A percentile compares a stretch with the other conserved stretches of the same genome.
phyloP scores from a whole-genome alignment of 2,888 invertebrate genomes.

The Phortica okadai region DNA sequence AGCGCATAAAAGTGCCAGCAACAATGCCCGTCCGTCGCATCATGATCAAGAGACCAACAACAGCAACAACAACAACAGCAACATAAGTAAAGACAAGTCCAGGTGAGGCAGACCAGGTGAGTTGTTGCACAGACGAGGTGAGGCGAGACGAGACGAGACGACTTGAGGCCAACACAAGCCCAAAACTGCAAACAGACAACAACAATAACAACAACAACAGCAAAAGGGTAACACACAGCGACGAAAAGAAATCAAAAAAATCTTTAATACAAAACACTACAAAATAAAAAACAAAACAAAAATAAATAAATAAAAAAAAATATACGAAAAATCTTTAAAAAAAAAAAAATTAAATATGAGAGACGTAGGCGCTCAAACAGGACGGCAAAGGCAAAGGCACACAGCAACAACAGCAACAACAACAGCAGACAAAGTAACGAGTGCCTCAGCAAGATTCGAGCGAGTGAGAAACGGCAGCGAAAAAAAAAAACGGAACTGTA shows the following conservation, averaged over 20 bases:
- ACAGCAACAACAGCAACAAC: background rate
- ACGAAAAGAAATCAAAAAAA: background rate
- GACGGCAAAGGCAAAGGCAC: background rate
- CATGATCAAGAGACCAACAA: background rate
- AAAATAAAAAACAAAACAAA: background rate
- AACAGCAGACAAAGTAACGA: background rate
- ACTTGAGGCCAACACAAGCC: slow-evolving; percentile 7
- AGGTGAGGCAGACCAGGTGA: background rate
- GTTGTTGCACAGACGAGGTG: background rate
- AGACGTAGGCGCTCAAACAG: background rate
- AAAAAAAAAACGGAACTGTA: background rate
- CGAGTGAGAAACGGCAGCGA: background rate
- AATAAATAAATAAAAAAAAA: background rate
- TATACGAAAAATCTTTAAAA: background rate
- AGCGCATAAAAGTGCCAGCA: slow-evolving; percentile 35
- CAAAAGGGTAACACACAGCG: background rate
- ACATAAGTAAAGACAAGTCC: slow-evolving; percentile 6
- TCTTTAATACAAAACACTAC: background rate
- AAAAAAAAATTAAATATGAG: background rate
- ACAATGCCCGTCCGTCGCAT: background rate
- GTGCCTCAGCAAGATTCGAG: background rate
- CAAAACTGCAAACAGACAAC: background rate
- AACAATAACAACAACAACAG: background rate
- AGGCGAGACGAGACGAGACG: background rate
- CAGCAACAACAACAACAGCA: background rate